These are phyloP conservation scores for Gymnothorax reevesii DNA, from an alignment of 2,797 vertebrate genomes.

Conservation along the genomic window DNA sequence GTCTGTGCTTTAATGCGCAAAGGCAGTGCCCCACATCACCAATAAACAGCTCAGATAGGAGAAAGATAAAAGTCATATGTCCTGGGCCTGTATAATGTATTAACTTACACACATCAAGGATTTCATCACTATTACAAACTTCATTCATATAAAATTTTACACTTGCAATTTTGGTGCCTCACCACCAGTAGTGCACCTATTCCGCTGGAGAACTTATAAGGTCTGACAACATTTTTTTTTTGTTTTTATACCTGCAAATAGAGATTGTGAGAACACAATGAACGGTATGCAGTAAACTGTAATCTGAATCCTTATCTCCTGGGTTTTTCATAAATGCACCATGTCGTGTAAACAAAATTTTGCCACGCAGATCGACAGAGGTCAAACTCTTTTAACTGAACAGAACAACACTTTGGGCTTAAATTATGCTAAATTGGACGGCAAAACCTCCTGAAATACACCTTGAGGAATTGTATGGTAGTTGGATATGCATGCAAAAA, in stretches of 20 bases:
- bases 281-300: not conserved
- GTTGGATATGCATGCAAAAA: conserved; percentile 37
- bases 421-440: conserved; percentile 46
- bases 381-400: conserved; percentile 40
- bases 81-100: not conserved
- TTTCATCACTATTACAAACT: not conserved
- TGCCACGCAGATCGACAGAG: conserved; percentile 27
- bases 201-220: not conserved
- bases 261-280: not conserved
- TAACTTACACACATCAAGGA: not conserved
- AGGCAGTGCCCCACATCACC: no score
- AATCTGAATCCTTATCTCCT: no score
- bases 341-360: conserved; percentile 38
- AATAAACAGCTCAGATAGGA: no score
- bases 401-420: conserved; percentile 23
- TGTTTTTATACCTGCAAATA: not conserved
- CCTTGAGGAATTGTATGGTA: conserved; percentile 40
- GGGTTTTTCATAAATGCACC: conserved; percentile 19
- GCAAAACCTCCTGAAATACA: conserved; percentile 27
- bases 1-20: no score
- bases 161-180: not conserved
- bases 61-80: not conserved
- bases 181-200: not conserved
- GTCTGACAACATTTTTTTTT: not conserved
- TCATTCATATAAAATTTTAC: not conserved